Percentiles rank a stretch among this genome's conserved stretches.
These are phyloP conservation scores for Peromyscus maniculatus DNA, from an alignment of 2,113 vertebrate genomes.

Conservation along the genomic window DNA sequence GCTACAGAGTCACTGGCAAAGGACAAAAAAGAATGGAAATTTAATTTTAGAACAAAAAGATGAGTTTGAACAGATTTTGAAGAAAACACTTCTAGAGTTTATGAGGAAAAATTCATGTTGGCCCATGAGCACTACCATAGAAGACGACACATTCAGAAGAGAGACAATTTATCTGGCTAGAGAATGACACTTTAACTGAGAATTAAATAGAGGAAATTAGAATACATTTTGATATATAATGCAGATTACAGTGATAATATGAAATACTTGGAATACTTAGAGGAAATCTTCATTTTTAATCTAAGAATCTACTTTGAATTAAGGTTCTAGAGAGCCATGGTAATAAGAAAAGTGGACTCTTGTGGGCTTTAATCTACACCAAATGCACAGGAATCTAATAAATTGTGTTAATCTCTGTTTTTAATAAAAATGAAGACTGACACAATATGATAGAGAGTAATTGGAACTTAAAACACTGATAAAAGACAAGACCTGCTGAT, in stretches of 20 bases:
- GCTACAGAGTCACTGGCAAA: neutral
- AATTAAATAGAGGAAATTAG: conserved; percentile 11
- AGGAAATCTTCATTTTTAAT: neutral
- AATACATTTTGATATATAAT: neutral
- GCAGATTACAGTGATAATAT: neutral
- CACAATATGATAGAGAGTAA: neutral
- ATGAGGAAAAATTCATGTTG: neutral
- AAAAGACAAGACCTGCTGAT: neutral
- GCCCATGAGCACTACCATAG: neutral
- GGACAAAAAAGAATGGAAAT: neutral
- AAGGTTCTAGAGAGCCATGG: neutral
- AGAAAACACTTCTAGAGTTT: neutral
- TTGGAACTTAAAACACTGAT: conserved; percentile 25
- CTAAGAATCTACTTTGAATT: neutral
- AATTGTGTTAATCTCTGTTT: neutral
- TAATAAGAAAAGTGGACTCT: neutral
- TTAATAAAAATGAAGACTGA: conserved; percentile 3
- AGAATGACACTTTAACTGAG: neutral
- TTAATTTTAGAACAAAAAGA: neutral
- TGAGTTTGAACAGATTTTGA: conserved; percentile 43
- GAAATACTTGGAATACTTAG: neutral
- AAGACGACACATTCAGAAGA: neutral
- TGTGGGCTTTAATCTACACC: neutral
- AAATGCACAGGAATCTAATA: neutral
- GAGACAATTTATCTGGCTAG: neutral